Evolutionary conservation across 1,140 invertebrate genomes (phyloP).

Genomic region (Diabrotica virgifera): DNA sequence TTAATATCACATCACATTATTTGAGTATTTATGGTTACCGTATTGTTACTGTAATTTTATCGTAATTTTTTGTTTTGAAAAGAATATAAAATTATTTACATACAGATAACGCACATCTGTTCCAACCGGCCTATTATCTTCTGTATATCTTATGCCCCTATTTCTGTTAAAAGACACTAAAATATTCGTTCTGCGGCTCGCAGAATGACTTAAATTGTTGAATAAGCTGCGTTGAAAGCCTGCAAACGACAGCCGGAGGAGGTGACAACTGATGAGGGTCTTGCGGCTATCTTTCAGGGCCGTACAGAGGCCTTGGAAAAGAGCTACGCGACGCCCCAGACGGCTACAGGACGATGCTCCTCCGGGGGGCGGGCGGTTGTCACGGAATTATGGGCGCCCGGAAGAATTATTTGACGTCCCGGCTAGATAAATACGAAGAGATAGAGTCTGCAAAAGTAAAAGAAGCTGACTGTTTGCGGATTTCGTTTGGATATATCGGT

Average conservation of each 20-base stretch:
- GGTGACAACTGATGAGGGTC: conserved; percentile 21
- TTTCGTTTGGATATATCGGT: no score
- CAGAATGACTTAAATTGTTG: conserved; percentile 15
- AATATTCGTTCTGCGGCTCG: conserved; percentile 11
- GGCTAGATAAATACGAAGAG: not conserved
- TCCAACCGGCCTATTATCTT: no score
- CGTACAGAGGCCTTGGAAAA: conserved; percentile 7
- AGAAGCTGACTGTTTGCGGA: not conserved
- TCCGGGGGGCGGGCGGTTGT: not conserved
- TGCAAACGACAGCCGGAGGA: conserved; percentile 18
- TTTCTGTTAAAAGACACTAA: conserved; percentile 8
- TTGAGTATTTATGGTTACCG: no score
- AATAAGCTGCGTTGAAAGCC: conserved; percentile 18
- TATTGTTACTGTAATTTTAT: no score
- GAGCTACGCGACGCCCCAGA: conserved; percentile 4
- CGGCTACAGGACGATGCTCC: not conserved
- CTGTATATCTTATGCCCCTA: no score
- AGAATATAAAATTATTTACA: no score
- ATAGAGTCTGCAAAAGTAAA: not conserved
- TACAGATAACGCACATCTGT: no score
- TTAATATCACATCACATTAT: no score
- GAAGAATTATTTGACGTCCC: not conserved
- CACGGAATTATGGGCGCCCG: not conserved
- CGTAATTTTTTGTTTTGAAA: no score
- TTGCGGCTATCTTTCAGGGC: conserved; percentile 9